Evolutionary conservation across 1,140 invertebrate species (phyloP).

Genomic region (Temnothorax longispinosus): DNA sequence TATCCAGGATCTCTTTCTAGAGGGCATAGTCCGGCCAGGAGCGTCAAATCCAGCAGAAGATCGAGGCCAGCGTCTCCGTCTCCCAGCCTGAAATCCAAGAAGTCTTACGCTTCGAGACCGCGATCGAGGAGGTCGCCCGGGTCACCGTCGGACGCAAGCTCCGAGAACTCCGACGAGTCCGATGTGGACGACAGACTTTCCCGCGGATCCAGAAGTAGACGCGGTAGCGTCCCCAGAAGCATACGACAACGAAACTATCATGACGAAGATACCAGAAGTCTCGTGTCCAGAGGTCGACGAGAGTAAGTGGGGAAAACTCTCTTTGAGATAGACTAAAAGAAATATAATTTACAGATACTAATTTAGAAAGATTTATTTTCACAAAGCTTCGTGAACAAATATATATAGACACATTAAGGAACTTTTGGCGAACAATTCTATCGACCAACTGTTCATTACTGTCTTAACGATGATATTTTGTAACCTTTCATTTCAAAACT

Average conservation of each 20-base stretch:
- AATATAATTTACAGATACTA: not conserved
- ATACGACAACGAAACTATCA: slow-evolving; percentile 76
- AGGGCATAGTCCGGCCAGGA: slow-evolving; percentile 84
- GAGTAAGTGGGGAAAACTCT: slow-evolving; percentile 71
- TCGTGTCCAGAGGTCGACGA: slow-evolving; percentile 72
- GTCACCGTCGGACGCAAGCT: slow-evolving; percentile 84
- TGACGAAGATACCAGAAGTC: slow-evolving; percentile 77
- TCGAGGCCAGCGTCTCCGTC: slow-evolving; percentile 90
- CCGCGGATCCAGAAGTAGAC: slow-evolving; percentile 81
- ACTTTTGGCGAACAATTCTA: not conserved
- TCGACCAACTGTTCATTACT: not conserved
- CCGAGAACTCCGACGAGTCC: slow-evolving; percentile 86
- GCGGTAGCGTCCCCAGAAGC: slow-evolving; percentile 74
- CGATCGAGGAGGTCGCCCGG: slow-evolving; percentile 81
- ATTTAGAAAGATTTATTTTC: not conserved
- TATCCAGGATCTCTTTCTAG: slow-evolving; percentile 80
- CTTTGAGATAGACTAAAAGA: not conserved
- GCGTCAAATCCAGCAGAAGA: slow-evolving; percentile 81
- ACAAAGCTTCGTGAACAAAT: not conserved
- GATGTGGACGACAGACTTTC: slow-evolving; percentile 86
- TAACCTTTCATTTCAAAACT: not conserved
- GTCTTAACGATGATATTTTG: not conserved
- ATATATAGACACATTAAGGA: not conserved
- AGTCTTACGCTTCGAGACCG: slow-evolving; percentile 85
- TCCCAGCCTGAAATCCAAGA: slow-evolving; percentile 89